phyloP scores from a whole-genome alignment of 1,140 invertebrate genomes.

The Microvelia longipes region DNA sequence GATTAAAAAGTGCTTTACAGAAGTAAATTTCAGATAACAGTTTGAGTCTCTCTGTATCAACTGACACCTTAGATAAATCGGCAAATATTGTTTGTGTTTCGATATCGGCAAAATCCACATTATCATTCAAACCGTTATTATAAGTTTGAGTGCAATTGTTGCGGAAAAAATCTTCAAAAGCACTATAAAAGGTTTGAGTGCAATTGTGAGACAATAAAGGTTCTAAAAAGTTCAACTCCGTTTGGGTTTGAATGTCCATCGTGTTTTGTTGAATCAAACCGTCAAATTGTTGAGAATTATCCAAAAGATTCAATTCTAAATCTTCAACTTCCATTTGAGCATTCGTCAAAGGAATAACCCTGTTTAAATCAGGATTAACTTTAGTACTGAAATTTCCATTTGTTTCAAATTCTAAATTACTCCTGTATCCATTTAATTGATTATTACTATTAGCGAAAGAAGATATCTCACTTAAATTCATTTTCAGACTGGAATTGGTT shows the following conservation, averaged over 20 bases:
- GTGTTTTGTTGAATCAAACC: constrained; percentile 6
- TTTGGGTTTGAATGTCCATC: constrained; percentile 13
- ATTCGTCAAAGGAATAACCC: not conserved
- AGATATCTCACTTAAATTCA: not conserved
- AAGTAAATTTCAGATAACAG: constrained; percentile 4
- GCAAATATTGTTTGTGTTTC: constrained; percentile 16
- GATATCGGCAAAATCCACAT: constrained; percentile 15
- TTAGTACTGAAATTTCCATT: too few species aligned
- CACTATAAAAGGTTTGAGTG: constrained; percentile 11
- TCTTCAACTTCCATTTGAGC: not conserved
- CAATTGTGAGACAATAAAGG: constrained; percentile 10
- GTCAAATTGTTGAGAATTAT: constrained; percentile 4
- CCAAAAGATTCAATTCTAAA: not conserved
- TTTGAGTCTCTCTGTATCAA: constrained; percentile 12
- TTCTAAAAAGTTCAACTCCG: constrained; percentile 10
- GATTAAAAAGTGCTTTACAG: not conserved
- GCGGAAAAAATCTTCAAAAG: constrained; percentile 12
- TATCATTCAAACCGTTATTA: constrained; percentile 10
- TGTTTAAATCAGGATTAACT: too few species aligned
- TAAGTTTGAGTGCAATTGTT: constrained; percentile 16
- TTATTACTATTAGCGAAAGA: too few species aligned
- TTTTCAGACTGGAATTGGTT: not conserved
- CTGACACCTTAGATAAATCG: constrained; percentile 5
- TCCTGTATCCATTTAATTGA: not conserved
- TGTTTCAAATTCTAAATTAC: not conserved